Evolutionary conservation across 1,140 invertebrate species (phyloP), one percentile per base, ranked within the genome.

Genomic region (Drosophila nigromelanica): DNA sequence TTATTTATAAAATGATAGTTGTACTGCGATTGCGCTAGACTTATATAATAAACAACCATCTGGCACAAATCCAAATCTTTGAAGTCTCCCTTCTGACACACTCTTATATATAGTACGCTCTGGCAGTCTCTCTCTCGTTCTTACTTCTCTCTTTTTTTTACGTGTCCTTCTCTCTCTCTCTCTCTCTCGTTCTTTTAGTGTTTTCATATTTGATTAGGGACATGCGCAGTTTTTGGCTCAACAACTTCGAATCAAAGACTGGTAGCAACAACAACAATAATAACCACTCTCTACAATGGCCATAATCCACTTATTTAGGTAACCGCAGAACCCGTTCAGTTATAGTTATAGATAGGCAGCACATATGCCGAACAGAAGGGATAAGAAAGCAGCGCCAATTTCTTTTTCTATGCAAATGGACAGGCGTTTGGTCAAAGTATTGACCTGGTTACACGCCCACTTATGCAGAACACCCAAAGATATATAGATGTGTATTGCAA

Each of bases 391-490:
- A 52, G 56, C 68, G 55, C 39, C 56, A 52, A 54, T 68, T 76
- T 81, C 60, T 52, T 66, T 67, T 51, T 63, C n/a, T 66, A 70
- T 61, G 50, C 66, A 64, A 59, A 62, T 75, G 55, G 50, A 33
- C 55, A 60, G 61, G 55, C 50, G 51, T 71, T 70, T 70, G 75
- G 79, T 67, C 58, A 66, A 76, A 87, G 75, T 78, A 81, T 78
- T 86, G 81, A 87, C 78, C 82, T 87, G 81, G 60, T 81, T 87
- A 81, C 67, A 72, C 76, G 48, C 55, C 47, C 69, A 47, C 30
- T 43, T 30, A 54, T n/a, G 48, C 12, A 40, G 6, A 14, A 56
- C 4, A 14, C 30, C 50, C 43, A 21, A 6, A 27, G 10, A 45
- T 1, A 35, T 15, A 58, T 40, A 47, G n/a, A 37, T 6, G 14